These are phyloP conservation scores for Pterois miles DNA, from an alignment of 2,797 vertebrate species.

Conservation along the genomic window DNA sequence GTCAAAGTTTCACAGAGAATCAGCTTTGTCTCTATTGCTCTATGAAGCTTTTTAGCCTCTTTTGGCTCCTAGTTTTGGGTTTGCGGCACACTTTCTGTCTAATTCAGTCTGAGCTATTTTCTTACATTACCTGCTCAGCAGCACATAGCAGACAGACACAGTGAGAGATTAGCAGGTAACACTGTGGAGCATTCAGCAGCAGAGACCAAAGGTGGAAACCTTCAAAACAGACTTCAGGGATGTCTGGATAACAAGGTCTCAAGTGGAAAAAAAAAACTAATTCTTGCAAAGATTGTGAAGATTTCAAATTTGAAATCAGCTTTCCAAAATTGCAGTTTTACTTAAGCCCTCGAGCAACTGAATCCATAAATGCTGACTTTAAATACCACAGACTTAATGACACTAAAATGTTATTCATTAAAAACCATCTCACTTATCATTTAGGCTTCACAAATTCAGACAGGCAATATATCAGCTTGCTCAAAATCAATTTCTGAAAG, in stretches of 20 bases:
- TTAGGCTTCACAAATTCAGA: neutral
- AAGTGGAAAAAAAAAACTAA: neutral
- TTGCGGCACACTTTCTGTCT: neutral
- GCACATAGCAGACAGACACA: neutral
- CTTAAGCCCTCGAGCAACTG: neutral
- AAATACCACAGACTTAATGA: neutral
- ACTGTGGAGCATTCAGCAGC: no score
- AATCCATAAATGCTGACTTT: neutral
- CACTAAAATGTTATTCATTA: neutral
- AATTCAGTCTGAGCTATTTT: neutral
- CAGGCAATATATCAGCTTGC: neutral
- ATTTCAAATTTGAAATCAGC: neutral
- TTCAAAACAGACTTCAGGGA: neutral
- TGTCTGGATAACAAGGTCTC: no score
- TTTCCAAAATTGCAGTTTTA: neutral
- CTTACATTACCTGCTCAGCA: neutral
- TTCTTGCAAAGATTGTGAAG: neutral
- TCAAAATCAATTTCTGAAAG: neutral
- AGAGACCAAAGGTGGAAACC: neutral
- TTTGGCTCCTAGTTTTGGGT: neutral
- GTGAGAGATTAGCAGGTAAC: neutral
- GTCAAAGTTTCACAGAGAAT: neutral
- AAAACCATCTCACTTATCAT: neutral
- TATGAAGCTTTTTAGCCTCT: neutral
- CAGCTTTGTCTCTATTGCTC: neutral